Conservation (phyloP, 2,797 vertebrate species). For the Chloroceryle amazona region DNA sequence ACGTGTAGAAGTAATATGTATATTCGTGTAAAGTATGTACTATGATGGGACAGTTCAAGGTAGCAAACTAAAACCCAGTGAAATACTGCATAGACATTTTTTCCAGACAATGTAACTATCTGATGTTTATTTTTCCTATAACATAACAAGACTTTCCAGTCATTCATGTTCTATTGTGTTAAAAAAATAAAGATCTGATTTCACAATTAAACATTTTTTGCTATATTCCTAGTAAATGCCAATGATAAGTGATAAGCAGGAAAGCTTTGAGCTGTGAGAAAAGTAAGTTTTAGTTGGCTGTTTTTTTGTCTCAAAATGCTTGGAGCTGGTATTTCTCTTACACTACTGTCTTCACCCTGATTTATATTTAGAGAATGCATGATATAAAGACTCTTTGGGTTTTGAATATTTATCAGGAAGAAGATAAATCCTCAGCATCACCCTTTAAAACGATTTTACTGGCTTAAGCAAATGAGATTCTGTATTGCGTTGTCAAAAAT, state of each 20-base stretch:
- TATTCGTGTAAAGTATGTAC: fast-evolving
- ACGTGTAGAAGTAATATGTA: neutral
- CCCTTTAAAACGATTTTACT: neutral
- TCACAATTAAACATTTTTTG: neutral
- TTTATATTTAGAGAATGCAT: neutral
- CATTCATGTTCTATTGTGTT: neutral
- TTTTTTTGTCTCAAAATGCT: neutral
- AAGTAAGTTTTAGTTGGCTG: neutral
- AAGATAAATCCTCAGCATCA: neutral
- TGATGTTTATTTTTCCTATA: neutral
- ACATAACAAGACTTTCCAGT: neutral
- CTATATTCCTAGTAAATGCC: neutral
- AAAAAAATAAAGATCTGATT: neutral
- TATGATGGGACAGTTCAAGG: neutral
- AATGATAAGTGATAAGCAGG: neutral
- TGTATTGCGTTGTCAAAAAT: neutral
- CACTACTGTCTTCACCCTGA: neutral
- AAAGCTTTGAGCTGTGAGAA: neutral
- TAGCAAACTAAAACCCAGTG: neutral
- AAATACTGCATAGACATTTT: neutral
- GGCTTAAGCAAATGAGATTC: neutral
- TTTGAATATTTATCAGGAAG: conserved; percentile 22
- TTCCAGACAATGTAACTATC: neutral
- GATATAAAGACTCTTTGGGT: neutral
- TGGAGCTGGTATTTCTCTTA: neutral